Evolutionary conservation across 2,113 vertebrate species (phyloP).

Genomic region (Prinia subflava): DNA sequence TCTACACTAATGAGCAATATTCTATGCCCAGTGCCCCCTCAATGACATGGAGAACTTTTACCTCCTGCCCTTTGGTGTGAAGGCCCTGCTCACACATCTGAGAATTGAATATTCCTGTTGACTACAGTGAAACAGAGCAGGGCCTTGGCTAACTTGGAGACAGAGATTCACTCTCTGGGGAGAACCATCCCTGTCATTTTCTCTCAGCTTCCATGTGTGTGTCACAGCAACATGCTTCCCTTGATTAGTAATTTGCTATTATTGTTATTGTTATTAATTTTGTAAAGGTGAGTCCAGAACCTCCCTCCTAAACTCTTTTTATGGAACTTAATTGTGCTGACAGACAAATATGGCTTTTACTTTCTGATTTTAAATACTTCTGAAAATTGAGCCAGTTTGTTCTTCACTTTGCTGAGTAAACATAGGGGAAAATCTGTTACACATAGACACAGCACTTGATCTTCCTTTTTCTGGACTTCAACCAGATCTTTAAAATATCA

Average conservation of each 20-base stretch:
- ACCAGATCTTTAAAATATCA: background rate
- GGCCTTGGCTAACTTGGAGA: background rate
- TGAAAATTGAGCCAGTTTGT: background rate
- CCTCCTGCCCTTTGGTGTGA: background rate
- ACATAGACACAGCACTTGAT: rapidly evolving
- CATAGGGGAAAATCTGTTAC: background rate
- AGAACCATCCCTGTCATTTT: background rate
- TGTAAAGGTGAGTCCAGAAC: background rate
- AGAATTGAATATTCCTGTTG: background rate
- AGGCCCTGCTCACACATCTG: rapidly evolving
- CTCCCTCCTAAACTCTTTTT: background rate
- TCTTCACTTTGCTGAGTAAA: background rate
- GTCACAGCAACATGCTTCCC: background rate
- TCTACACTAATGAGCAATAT: background rate
- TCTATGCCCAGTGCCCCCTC: background rate
- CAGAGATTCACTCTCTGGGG: rapidly evolving
- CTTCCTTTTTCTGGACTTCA: background rate
- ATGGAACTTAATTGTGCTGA: background rate
- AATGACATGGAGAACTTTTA: background rate
- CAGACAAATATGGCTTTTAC: background rate
- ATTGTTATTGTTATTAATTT: background rate
- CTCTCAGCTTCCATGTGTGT: background rate
- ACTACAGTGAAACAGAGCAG: background rate
- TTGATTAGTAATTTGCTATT: background rate
- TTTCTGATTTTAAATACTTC: background rate